Evolutionary conservation across 1,140 invertebrate genomes (phyloP), one percentile per base, ranked within the genome.

Genomic region (Drosophila kohkoa): DNA sequence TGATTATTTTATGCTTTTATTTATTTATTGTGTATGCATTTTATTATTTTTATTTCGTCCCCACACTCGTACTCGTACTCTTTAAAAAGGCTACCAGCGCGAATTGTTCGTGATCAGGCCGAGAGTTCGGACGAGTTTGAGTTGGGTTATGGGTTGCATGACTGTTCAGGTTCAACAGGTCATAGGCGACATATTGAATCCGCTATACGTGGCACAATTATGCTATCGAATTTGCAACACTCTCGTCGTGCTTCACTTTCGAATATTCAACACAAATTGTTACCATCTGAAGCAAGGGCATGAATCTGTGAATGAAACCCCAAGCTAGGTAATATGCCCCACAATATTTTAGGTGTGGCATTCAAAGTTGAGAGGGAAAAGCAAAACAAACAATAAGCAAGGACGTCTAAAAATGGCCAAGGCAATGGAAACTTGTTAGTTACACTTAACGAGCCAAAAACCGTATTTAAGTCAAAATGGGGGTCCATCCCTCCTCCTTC

Each of bases 381-480:
- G 52, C 35, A 64, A 48, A 78, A 64, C 75, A 87, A 87, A 82
- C 79, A 87, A 88, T 82, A 79, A 82, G 79, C 71, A 66, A 77
- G 68, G 75, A 78, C 65, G 70, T 48, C 16, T 38, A 38, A 43
- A 28, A 43, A 16, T 54, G 54, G 11, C 6, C 13, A 62, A 35
- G 32, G 35, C 63, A 76, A 45, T 59, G 72, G 62, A 77, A 82
- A 74, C 83, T 88, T 87, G 79, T 87, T 87, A 87, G 82, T 88
- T 87, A 82, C 82, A 87, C 79, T 87, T 87, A 87, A 87, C 79
- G 82, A 87, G 83, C 82, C 83, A 88, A 88, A 87, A 86, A 82
- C 79, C 82, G 82, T 88, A 87, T 86, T 86, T 86, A 86, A 87
- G 82, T 77, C 82, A 87, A 86, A 86, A 82, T 76, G 48, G 82